Conservation (phyloP, 2,113 vertebrate genomes). For the Polyodon spathula region DNA sequence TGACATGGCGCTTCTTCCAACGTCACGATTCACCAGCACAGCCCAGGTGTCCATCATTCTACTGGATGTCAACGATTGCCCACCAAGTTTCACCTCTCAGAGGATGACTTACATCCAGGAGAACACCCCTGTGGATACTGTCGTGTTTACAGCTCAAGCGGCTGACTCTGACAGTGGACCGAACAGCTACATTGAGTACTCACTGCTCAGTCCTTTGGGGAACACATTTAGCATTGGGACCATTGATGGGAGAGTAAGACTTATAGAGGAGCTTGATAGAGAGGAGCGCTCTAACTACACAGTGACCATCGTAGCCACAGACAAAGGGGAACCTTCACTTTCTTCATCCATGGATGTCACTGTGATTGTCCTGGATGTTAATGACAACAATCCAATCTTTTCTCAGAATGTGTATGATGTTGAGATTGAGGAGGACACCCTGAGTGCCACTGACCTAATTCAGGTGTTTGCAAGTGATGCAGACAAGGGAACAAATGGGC, state of each 20-base stretch:
- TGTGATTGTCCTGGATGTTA: conserved; percentile 80
- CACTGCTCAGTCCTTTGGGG: conserved; percentile 55
- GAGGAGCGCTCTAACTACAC: conserved; percentile 82
- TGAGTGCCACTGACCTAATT: conserved; percentile 77
- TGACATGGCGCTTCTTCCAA: conserved; percentile 60
- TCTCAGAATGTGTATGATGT: conserved; percentile 74
- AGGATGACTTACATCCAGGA: conserved; percentile 81
- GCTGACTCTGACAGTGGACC: conserved; percentile 83
- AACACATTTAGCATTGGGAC: conserved; percentile 79
- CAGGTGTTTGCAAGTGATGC: conserved; percentile 74
- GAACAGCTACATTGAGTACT: conserved; percentile 93
- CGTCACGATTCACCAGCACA: conserved; percentile 73
- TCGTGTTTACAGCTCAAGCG: conserved; percentile 76
- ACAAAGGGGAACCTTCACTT: conserved; percentile 81
- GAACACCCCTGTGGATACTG: conserved; percentile 79
- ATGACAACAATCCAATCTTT: conserved; percentile 85
- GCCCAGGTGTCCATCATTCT: conserved; percentile 90
- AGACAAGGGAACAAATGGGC: conserved; percentile 84
- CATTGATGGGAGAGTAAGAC: conserved; percentile 72
- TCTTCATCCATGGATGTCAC: conserved; percentile 75
- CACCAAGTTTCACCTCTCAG: conserved; percentile 77
- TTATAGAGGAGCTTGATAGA: conserved; percentile 81
- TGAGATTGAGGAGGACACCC: conserved; percentile 73
- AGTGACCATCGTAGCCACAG: conserved; percentile 75
- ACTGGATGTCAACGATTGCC: conserved; percentile 85